These are phyloP conservation scores for Elymnias hypermnestra DNA, from an alignment of 1,140 invertebrate species.

Conservation along the genomic window DNA sequence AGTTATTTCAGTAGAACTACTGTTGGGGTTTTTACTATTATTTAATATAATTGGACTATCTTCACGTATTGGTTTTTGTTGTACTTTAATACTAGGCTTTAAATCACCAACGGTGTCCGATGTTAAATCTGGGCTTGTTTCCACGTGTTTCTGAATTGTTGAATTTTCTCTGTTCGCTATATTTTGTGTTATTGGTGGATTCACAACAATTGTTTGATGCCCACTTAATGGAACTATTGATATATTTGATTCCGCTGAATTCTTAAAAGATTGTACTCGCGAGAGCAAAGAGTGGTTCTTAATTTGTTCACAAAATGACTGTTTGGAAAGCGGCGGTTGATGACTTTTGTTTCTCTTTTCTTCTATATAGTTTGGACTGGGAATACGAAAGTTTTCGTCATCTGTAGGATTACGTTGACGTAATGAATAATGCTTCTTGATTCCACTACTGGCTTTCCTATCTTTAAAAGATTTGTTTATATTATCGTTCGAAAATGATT, in stretches of 20 bases:
- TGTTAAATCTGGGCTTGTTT: slow-evolving; percentile 1
- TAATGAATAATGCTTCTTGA: slow-evolving; percentile 73
- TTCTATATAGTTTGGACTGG: slow-evolving; percentile 53
- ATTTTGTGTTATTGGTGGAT: slow-evolving; percentile 56
- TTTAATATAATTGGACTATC: neutral
- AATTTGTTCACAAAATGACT: slow-evolving; percentile 37
- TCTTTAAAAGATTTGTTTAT: slow-evolving; percentile 41
- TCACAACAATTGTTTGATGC: slow-evolving; percentile 72
- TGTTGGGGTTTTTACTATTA: neutral
- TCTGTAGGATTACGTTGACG: slow-evolving; percentile 66
- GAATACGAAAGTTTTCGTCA: slow-evolving; percentile 45
- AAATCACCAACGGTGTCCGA: too few relatives aligned
- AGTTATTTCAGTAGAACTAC: slow-evolving; percentile 16
- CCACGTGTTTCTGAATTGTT: neutral
- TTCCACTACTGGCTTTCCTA: slow-evolving; percentile 43
- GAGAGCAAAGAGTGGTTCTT: slow-evolving; percentile 54
- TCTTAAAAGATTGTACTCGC: slow-evolving; percentile 66
- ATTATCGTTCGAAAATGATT: slow-evolving; percentile 62
- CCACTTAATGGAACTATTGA: slow-evolving; percentile 70
- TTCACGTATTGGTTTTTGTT: too few relatives aligned
- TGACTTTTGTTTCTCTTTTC: slow-evolving; percentile 29
- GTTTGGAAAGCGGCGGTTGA: slow-evolving; percentile 20
- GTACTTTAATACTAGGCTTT: too few relatives aligned
- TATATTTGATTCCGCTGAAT: slow-evolving; percentile 61
- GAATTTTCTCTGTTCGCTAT: slow-evolving; percentile 1